These are phyloP conservation scores for Mylabris phalerata DNA, from an alignment of 1,140 invertebrate genomes.

Conservation along the genomic window DNA sequence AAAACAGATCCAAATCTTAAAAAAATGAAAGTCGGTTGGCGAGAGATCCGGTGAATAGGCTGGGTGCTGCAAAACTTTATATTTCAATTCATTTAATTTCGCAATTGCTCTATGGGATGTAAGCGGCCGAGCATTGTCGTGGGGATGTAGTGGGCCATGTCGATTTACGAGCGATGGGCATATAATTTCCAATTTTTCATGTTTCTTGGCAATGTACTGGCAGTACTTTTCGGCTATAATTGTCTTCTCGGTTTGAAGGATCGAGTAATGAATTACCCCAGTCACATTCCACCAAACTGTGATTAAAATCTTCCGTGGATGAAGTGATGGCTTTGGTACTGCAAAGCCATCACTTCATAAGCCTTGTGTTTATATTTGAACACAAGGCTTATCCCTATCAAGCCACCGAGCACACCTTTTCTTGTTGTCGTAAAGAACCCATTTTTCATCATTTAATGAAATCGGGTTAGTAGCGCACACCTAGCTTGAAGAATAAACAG, in stretches of 20 bases:
- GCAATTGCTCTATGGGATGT: neutral
- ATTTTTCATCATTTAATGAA: too few relatives aligned
- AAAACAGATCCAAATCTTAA: too few relatives aligned
- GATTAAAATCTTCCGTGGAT: too few relatives aligned
- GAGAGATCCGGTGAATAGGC: neutral
- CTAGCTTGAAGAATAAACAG: too few relatives aligned
- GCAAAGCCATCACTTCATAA: too few relatives aligned
- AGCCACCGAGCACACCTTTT: neutral
- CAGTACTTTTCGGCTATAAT: neutral
- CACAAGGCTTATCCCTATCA: neutral
- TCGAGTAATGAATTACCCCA: neutral
- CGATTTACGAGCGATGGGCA: neutral
- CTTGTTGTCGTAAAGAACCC: too few relatives aligned
- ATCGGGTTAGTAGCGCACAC: too few relatives aligned
- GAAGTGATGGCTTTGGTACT: neutral
- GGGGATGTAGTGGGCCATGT: neutral
- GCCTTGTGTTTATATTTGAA: too few relatives aligned
- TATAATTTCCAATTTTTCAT: neutral
- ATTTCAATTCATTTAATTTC: conserved; percentile 1
- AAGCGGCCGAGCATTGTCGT: neutral
- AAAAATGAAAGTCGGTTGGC: too few relatives aligned
- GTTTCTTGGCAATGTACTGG: neutral
- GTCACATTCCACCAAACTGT: conserved; percentile 1
- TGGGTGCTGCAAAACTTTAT: neutral
- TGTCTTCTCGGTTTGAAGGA: neutral